Base-by-base conservation (phyloP, 1,140 invertebrate species). In the Panulirus ornatus region DNA sequence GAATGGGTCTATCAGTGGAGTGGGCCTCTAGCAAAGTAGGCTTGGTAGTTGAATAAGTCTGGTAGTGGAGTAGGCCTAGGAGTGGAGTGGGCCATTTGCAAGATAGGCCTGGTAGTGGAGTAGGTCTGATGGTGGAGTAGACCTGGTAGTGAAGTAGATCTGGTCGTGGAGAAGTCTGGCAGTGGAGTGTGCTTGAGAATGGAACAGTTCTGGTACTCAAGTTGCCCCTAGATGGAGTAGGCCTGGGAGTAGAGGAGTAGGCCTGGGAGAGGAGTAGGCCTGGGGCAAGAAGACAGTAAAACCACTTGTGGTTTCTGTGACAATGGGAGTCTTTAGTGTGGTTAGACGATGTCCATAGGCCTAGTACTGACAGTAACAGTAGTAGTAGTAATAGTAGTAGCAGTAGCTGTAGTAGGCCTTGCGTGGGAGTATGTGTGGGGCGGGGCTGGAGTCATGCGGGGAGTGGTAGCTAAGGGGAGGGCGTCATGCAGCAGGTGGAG, bases 401-500 rank as follows among this genome's bases (percentile, higher is more conserved):
- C 27, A 38, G 44, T 14, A 51, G 42, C 9, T n/a, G 38, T 44
- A 83, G 54, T 73, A 63, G 79, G 70, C 30, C 27, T 51, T 66
- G 47, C 76, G 66, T 82, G 81, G 88, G 66, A 81, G 85, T 44
- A 81, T 83, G 36, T 44, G 88, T 83, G 36, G 79, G 58, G 63
- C 78, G 42, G 81, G 88, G 88, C 40, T 22, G 84, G 66, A 36
- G 87, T 81, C 44, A 51, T 82, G 87, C 66, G 63, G 47, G 87
- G 54, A 63, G 73, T 85, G 86, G 86, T 70, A n/a, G 78, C 22
- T 89, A 51, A n/a, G n/a, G 78, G 66, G 54, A 5, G 86, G 87
- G 66, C 63, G 87, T 54, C 76, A 75, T 66, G 78, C 44, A 71
- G 51, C 36, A 71, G 88, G 47, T 44, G 85, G 76, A 66, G 76